These are phyloP conservation scores for Bombyx huttoni DNA, from an alignment of 2,888 invertebrate species.

Conservation along the genomic window DNA sequence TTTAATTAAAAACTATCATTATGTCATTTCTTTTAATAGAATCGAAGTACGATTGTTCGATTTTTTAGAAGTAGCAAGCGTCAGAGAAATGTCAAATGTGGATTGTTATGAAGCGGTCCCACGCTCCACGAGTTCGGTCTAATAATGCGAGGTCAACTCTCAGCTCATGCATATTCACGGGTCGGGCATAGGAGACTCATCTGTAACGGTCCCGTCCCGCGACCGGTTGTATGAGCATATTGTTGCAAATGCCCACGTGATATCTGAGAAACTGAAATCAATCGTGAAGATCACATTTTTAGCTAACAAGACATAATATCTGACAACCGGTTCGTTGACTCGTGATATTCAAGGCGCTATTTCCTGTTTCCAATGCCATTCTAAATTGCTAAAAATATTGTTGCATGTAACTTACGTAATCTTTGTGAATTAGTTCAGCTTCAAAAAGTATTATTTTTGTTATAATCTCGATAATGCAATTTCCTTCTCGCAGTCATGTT, in stretches of 20 bases:
- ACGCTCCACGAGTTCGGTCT: slow-evolving; percentile 55
- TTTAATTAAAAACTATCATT: no score
- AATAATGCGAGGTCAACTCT: slow-evolving; percentile 66
- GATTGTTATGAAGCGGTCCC: slow-evolving; percentile 44
- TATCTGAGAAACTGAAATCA: neutral
- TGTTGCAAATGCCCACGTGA: slow-evolving; percentile 54
- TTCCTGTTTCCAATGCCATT: neutral
- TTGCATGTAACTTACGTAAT: neutral
- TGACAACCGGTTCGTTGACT: neutral
- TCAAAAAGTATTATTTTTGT: no score
- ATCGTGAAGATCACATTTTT: neutral
- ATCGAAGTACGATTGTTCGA: no score
- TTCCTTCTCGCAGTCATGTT: no score
- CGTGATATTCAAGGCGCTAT: neutral
- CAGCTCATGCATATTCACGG: slow-evolving; percentile 68
- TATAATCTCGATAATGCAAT: no score
- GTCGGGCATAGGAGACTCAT: slow-evolving; percentile 49
- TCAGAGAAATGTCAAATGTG: slow-evolving; percentile 45
- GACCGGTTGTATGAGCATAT: slow-evolving; percentile 62
- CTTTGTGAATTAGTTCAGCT: neutral
- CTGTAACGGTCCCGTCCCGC: slow-evolving; percentile 63
- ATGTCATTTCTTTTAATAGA: no score
- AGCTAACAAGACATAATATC: neutral
- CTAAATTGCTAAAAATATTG: neutral
- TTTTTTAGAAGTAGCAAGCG: slow-evolving; percentile 3